phyloP scores from a whole-genome alignment of 2,113 vertebrate species.

The Balaeniceps rex region DNA sequence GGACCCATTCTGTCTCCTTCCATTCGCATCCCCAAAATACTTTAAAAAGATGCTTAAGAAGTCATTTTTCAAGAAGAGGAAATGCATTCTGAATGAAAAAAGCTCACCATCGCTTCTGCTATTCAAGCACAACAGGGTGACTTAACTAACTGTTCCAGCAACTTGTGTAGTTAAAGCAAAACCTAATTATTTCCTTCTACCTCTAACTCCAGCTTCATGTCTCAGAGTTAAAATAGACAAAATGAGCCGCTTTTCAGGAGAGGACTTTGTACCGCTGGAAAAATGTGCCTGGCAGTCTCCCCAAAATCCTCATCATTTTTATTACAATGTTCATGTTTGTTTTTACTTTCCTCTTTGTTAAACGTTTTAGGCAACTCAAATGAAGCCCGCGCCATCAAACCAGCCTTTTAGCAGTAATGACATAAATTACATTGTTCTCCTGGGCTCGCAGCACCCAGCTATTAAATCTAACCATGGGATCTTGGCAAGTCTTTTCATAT shows the following conservation, averaged over 20 bases:
- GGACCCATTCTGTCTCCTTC: neutral
- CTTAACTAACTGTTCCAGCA: neutral
- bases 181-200: slow-evolving; percentile 4
- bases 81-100: neutral
- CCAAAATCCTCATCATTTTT: slow-evolving; percentile 54
- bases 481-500: slow-evolving; percentile 65
- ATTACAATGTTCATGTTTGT: slow-evolving; percentile 60
- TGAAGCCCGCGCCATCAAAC: slow-evolving; percentile 59
- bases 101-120: neutral
- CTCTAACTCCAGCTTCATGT: neutral
- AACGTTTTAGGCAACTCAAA: slow-evolving; percentile 53
- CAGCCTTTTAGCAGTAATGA: slow-evolving; percentile 66
- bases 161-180: neutral
- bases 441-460: slow-evolving; percentile 67
- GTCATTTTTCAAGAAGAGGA: neutral
- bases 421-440: slow-evolving; percentile 76
- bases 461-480: slow-evolving; percentile 71
- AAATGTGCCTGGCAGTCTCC: slow-evolving; percentile 10
- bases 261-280: slow-evolving; percentile 8
- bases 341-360: slow-evolving; percentile 60
- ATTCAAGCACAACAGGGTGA: neutral
- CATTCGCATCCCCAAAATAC: neutral
- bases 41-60: neutral
- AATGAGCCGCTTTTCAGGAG: neutral
- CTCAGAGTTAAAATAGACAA: neutral